A percentile compares a stretch with the other conserved stretches of the same genome.
phyloP scores from a whole-genome alignment of 2,113 vertebrate genomes.

The Zingel zingel region DNA sequence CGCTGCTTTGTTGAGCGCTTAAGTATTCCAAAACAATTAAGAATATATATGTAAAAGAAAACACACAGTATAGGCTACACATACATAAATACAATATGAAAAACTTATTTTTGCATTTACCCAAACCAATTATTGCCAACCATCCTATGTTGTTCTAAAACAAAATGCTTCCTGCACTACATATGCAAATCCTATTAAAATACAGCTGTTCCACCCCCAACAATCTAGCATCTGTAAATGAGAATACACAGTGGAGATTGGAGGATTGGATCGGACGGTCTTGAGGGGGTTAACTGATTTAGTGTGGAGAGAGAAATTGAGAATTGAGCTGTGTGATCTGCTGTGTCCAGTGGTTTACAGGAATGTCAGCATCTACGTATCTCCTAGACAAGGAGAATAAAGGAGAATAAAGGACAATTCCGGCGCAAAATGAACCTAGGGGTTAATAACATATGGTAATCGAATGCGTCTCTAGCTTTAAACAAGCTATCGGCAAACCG shows the following conservation, averaged over 20 bases:
- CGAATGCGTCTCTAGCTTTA: too few relatives aligned
- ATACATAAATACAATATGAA: not conserved
- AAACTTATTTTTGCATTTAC: not conserved
- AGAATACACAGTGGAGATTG: not conserved
- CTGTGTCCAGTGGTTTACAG: not conserved
- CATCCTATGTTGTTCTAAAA: not conserved
- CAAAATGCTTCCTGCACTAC: not conserved
- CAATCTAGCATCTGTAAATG: not conserved
- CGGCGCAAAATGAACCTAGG: too few relatives aligned
- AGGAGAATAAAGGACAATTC: too few relatives aligned
- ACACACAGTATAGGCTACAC: not conserved
- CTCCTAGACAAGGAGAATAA: not conserved
- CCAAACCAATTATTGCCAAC: not conserved
- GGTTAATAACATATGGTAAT: too few relatives aligned
- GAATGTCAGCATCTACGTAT: not conserved
- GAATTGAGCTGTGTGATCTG: not conserved
- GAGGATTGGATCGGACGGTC: not conserved
- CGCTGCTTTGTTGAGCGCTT: not conserved
- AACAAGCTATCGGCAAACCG: too few relatives aligned
- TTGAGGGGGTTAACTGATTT: not conserved
- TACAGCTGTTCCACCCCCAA: not conserved
- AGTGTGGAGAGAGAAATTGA: conserved; percentile 12
- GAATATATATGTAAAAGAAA: not conserved
- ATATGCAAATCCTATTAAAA: conserved; percentile 7
- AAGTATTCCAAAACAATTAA: not conserved